Evolutionary conservation across 2,113 vertebrate genomes (phyloP).

Genomic region (Cinclus mexicanus): DNA sequence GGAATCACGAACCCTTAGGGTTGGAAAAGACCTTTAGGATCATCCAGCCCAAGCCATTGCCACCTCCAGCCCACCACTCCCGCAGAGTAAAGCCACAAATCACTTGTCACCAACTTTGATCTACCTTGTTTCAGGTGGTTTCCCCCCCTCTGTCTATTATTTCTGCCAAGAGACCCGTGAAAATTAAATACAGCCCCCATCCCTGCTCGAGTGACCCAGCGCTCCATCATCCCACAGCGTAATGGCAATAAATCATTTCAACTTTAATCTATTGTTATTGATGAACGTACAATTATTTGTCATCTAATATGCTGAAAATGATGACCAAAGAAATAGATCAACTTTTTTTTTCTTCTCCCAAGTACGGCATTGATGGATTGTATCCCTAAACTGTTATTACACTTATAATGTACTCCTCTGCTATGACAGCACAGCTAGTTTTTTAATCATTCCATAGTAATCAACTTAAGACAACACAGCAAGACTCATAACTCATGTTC

Average conservation of each 20-base stretch:
- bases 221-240: constrained; percentile 82
- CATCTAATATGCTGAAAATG: constrained; percentile 96
- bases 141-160: constrained; percentile 80
- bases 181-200: constrained; percentile 85
- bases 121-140: constrained; percentile 88
- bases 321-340: constrained; percentile 93
- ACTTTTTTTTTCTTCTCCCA: constrained; percentile 79
- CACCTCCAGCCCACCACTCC: constrained; percentile 68
- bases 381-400: constrained; percentile 99
- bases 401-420: constrained; percentile 90
- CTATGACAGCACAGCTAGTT: constrained; percentile 87
- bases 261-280: constrained; percentile 99
- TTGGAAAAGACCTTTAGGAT: rapidly evolving
- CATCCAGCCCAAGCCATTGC: rapidly evolving
- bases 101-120: constrained; percentile 82
- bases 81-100: constrained; percentile 78
- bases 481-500: constrained; percentile 88
- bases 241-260: constrained; percentile 98
- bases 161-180: constrained; percentile 81
- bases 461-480: constrained; percentile 85
- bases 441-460: constrained; percentile 83
- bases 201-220: constrained; percentile 81
- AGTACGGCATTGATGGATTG: constrained; percentile 94
- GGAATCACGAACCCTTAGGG: rapidly evolving
- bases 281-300: constrained; percentile 99